Percentiles rank a stretch among this genome's conserved stretches.
Evolutionary conservation across 1,140 invertebrate genomes (phyloP).

Genomic region (Helicoverpa armigera): DNA sequence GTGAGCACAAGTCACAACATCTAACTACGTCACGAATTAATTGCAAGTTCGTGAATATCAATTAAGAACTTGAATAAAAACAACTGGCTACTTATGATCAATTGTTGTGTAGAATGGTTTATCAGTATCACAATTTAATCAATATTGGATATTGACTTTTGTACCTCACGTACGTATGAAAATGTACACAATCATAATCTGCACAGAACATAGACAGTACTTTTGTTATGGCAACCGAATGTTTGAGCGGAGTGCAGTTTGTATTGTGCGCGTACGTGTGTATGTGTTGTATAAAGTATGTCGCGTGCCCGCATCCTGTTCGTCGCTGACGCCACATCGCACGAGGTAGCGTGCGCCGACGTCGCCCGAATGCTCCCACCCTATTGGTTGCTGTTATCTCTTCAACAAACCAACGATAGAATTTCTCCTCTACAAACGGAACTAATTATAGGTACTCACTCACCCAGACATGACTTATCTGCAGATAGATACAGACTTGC

Average conservation of each 20-base stretch:
- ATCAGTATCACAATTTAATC: conserved; percentile 11
- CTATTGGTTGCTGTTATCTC: conserved; percentile 82
- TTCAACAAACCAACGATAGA: conserved; percentile 74
- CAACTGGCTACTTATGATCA: conserved; percentile 33
- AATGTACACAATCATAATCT: neutral
- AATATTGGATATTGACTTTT: conserved; percentile 21
- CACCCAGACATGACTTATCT: conserved; percentile 53
- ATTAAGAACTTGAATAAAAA: conserved; percentile 30
- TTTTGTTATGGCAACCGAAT: conserved; percentile 53
- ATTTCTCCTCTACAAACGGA: conserved; percentile 84
- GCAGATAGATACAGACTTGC: conserved; percentile 16
- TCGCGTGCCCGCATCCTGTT: conserved; percentile 81
- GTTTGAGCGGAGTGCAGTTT: conserved; percentile 51
- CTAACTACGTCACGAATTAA: conserved; percentile 36
- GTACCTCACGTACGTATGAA: neutral
- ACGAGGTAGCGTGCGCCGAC: conserved; percentile 71
- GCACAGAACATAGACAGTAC: conserved; percentile 2
- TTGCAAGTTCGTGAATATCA: conserved; percentile 43
- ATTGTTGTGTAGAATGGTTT: conserved; percentile 23
- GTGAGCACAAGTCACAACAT: conserved; percentile 27
- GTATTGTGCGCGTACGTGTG: conserved; percentile 48
- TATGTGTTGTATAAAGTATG: conserved; percentile 67
- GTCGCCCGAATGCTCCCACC: conserved; percentile 70
- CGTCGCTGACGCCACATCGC: conserved; percentile 79
- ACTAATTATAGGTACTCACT: conserved; percentile 68